A percentile compares a stretch with the other conserved stretches of the same genome.
These are phyloP conservation scores for Euphonia xanthogaster DNA, from an alignment of 2,797 vertebrate species.

Conservation along the genomic window DNA sequence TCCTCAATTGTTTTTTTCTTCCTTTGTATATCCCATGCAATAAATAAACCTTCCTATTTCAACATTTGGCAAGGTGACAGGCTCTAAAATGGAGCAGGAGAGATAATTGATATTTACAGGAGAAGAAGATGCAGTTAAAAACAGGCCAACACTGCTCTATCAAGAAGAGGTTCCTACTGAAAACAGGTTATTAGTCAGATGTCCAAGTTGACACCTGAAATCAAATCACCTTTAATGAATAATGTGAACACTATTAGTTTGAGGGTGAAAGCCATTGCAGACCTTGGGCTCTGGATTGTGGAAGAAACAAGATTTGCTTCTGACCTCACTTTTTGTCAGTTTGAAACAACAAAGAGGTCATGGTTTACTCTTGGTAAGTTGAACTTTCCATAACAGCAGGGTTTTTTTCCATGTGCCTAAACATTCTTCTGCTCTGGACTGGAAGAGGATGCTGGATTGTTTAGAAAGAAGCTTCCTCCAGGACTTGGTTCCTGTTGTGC, in stretches of 20 bases:
- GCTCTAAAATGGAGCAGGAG: slow-evolving; percentile 60
- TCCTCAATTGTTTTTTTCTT: background rate
- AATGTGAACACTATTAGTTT: slow-evolving; percentile 19
- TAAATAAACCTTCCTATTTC: slow-evolving; percentile 65
- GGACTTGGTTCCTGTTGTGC: slow-evolving; percentile 28
- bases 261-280: background rate
- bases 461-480: slow-evolving; percentile 57
- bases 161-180: slow-evolving; percentile 61
- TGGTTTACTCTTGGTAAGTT: slow-evolving; percentile 19
- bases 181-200: slow-evolving; percentile 40
- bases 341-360: slow-evolving; percentile 66
- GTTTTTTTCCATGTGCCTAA: slow-evolving; percentile 2
- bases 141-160: slow-evolving; percentile 51
- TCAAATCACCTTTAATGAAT: slow-evolving; percentile 62
- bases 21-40: slow-evolving; percentile 34
- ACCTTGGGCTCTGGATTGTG: slow-evolving; percentile 38
- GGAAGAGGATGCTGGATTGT: slow-evolving; percentile 51
- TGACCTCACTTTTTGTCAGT: slow-evolving; percentile 47
- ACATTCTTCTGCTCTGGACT: slow-evolving; percentile 40
- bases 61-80: slow-evolving; percentile 64
- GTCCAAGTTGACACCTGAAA: slow-evolving; percentile 56
- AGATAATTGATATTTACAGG: slow-evolving; percentile 67
- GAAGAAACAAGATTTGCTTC: slow-evolving; percentile 49
- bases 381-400: slow-evolving; percentile 30
- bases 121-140: slow-evolving; percentile 70